Percentiles rank a stretch among this genome's conserved stretches.
These are phyloP conservation scores for Vicugna pacos DNA, from an alignment of 2,113 vertebrate species.

Conservation along the genomic window DNA sequence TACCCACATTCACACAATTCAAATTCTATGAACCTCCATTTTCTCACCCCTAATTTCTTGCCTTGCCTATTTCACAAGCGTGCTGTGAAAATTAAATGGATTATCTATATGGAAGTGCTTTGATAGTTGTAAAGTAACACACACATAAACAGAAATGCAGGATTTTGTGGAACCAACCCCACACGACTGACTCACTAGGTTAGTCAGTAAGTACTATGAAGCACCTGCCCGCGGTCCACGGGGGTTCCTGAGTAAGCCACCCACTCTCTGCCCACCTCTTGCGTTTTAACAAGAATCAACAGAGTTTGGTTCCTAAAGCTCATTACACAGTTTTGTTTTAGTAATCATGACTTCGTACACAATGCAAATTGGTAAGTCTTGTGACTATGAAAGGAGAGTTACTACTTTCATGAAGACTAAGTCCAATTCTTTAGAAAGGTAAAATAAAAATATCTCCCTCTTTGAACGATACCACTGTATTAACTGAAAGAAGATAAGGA, in stretches of 20 bases:
- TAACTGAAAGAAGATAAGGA: background rate
- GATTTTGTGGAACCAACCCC: background rate
- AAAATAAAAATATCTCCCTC: background rate
- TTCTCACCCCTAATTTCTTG: background rate
- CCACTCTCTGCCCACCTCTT: background rate
- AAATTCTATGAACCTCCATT: background rate
- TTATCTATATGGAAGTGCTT: background rate
- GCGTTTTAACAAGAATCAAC: background rate
- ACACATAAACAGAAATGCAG: background rate
- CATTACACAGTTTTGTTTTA: background rate
- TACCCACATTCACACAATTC: background rate
- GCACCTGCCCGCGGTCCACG: background rate
- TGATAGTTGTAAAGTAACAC: background rate
- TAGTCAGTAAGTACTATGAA: rapidly evolving
- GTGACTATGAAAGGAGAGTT: background rate
- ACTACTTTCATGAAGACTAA: background rate
- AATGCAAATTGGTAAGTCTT: background rate
- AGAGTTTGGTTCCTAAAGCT: background rate
- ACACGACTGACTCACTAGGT: background rate
- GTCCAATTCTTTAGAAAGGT: background rate
- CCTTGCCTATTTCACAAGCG: background rate
- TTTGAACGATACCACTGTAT: background rate
- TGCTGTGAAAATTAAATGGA: background rate
- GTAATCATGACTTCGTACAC: background rate
- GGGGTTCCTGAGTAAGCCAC: background rate